Evolutionary conservation across 2,797 vertebrate genomes (phyloP).

Genomic region (Sebastes hubbsi): DNA sequence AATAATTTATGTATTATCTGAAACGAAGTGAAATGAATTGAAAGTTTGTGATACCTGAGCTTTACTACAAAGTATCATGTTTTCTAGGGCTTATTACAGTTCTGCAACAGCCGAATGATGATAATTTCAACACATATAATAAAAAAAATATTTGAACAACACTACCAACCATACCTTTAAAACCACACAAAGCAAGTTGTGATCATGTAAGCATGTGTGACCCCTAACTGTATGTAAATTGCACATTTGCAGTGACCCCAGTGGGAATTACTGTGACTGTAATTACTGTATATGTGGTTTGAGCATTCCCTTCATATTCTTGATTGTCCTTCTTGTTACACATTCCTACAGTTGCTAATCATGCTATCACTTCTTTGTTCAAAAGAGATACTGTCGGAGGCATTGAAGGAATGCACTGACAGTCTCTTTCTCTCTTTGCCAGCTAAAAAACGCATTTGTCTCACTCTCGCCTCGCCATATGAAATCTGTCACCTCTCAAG

Average conservation of each 20-base stretch:
- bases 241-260: background rate
- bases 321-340: background rate
- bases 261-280: background rate
- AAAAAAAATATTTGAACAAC: too few relatives aligned
- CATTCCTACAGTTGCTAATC: too few relatives aligned
- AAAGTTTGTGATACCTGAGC: background rate
- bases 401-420: background rate
- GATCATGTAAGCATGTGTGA: background rate
- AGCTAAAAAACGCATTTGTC: background rate
- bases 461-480: background rate
- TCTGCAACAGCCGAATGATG: too few relatives aligned
- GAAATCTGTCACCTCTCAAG: background rate
- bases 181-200: background rate
- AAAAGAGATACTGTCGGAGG: background rate
- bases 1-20: background rate
- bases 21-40: background rate
- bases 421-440: background rate
- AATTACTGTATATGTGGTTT: background rate
- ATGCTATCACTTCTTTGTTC: background rate
- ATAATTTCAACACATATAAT: too few relatives aligned
- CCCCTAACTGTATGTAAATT: background rate
- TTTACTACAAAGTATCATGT: background rate
- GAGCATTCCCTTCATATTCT: constrained; percentile 1
- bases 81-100: too few relatives aligned
- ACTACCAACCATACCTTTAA: background rate